Base-by-base conservation (phyloP, 1,140 invertebrate genomes). In the Colletes latitarsis region DNA sequence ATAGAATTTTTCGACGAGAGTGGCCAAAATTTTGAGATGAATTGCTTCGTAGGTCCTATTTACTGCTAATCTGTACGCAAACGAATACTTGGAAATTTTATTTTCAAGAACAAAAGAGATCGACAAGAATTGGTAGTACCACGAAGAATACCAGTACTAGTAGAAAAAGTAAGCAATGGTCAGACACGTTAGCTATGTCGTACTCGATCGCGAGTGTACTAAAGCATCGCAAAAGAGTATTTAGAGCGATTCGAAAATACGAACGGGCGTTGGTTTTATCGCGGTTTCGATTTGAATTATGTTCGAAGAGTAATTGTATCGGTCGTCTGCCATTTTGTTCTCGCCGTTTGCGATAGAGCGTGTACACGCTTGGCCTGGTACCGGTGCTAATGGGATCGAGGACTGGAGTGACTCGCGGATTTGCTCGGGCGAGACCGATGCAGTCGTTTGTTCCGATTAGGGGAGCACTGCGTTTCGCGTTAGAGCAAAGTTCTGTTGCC, bases 241-340 rank as follows among this genome's bases (percentile, higher is more conserved):
- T 30, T 30, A 30, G 30, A 73, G 78, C 71, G 69, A 74, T 85
- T 85, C 73, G 84, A 85, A 84, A 72, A 84, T 85, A 74, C 74
- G 70, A 19, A 72, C 71, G 71, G 57, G 83, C 66, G 72, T 60
- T 70, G 70, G 78, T 85, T 74, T 81, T 78, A 72, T 78, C 57
- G 68, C 58, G 21, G 66, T 21, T 30, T 52, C 75, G 66, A 77
- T 77, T 77, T 77, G 67, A 77, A 70, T 77, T 70, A 77, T 77
- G 55, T 17, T 21, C 55, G 21, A 15, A 57, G 55, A 39, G 75
- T 70, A 77, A 77, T 77, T 70, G 75, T 70, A 70, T 52, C 66
- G 58, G 64, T n/a, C 57, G 43, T 12, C 63, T 46, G 43, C 49
- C 67, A 58, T 77, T 70, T 77, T 57, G 64, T 0, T 14, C 68